These are phyloP conservation scores for Ceyx cyanopectus DNA, from an alignment of 2,113 vertebrate species.

Conservation along the genomic window DNA sequence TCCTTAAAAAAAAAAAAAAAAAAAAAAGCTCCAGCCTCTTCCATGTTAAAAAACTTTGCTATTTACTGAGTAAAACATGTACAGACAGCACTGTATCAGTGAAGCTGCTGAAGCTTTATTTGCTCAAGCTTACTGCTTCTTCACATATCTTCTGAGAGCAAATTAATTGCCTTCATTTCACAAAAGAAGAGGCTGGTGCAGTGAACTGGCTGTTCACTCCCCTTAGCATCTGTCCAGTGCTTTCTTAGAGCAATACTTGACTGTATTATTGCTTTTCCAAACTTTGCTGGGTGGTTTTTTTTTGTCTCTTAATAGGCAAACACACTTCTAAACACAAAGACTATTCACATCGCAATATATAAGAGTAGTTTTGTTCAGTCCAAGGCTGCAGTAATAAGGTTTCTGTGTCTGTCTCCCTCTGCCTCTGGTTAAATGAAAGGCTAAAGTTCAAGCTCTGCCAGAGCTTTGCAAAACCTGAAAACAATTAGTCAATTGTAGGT, in stretches of 20 bases:
- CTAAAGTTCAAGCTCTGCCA: constrained; percentile 41
- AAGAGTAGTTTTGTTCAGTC: constrained; percentile 24
- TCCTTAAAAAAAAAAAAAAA: background rate
- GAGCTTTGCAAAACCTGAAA: constrained; percentile 59
- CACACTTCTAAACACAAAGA: constrained; percentile 8
- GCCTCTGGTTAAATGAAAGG: constrained; percentile 54
- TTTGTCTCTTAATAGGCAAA: background rate
- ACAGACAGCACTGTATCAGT: background rate
- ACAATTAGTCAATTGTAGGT: constrained; percentile 61
- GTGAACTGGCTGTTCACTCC: background rate
- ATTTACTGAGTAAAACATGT: background rate
- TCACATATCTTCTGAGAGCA: background rate
- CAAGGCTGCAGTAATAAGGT: background rate
- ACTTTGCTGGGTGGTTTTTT: background rate
- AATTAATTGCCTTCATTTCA: background rate
- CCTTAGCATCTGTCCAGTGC: background rate
- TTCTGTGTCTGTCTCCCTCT: constrained; percentile 18
- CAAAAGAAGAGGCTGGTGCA: background rate
- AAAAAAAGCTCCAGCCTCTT: background rate
- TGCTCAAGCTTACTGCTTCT: background rate
- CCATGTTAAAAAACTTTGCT: background rate
- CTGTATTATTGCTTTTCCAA: background rate
- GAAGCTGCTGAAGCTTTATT: background rate
- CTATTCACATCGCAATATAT: constrained; percentile 21
- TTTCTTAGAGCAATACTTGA: background rate